Percentiles rank a stretch among this genome's conserved stretches.
These are phyloP conservation scores for Phacellophora camtschatica DNA, from an alignment of 30 jellyfish, hydroid and myxozoan genomes.

Conservation along the genomic window DNA sequence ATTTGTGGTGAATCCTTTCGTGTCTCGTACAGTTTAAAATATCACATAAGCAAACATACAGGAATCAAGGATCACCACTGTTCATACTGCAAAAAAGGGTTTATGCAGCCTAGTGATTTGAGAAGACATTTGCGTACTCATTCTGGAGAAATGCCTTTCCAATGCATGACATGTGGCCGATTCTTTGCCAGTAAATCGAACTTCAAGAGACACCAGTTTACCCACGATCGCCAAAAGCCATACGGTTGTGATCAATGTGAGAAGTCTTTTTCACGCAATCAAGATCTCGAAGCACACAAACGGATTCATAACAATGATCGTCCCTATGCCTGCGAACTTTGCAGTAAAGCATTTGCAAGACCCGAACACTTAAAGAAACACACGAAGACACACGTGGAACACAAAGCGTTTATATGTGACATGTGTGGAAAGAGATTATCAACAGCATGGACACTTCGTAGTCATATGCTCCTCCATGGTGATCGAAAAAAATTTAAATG, in stretches of 20 bases:
- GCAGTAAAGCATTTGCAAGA: conserved; percentile 55
- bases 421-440: conserved; percentile 66
- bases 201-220: conserved; percentile 43
- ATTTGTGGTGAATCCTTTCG: conserved; percentile 64
- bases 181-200: conserved; percentile 53
- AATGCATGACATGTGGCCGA: conserved; percentile 43
- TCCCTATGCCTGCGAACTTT: conserved; percentile 38
- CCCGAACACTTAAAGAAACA: conserved; percentile 52
- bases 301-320: conserved; percentile 60
- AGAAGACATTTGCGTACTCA: conserved; percentile 48
- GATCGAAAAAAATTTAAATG: conserved; percentile 29
- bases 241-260: conserved; percentile 33
- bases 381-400: conserved; percentile 39
- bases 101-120: conserved; percentile 57
- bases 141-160: conserved; percentile 51
- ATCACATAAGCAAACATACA: conserved; percentile 54
- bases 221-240: conserved; percentile 50
- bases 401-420: conserved; percentile 55
- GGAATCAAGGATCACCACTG: conserved; percentile 53
- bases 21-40: conserved; percentile 41
- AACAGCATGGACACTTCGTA: conserved; percentile 61
- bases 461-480: conserved; percentile 55
- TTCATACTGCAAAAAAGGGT: conserved; percentile 34
- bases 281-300: conserved; percentile 59
- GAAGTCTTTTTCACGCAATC: conserved; percentile 18